Conservation (phyloP, 2,797 vertebrate species). For the Nyctalus aviator region DNA sequence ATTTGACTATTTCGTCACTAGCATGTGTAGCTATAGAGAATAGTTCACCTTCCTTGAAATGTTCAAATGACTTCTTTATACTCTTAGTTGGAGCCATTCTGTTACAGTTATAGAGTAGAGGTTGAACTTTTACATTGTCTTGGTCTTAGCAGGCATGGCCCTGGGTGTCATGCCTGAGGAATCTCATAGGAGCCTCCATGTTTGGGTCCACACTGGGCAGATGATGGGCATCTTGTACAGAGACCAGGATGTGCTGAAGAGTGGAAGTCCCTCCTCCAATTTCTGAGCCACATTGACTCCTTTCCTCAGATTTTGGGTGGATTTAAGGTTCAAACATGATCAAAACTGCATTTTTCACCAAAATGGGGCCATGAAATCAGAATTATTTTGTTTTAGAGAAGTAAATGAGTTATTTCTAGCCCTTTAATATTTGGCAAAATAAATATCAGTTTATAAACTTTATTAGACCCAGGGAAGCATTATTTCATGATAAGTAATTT, state of each 20-base stretch:
- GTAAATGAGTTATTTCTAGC: neutral
- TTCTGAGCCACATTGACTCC: neutral
- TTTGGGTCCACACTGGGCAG: fast-evolving
- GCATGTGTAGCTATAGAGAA: neutral
- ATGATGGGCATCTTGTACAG: neutral
- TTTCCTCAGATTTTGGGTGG: neutral
- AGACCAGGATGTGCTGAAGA: too few species aligned
- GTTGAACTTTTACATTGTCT: neutral
- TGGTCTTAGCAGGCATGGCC: neutral
- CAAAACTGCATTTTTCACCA: neutral
- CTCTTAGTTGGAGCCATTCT: neutral
- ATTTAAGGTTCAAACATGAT: neutral
- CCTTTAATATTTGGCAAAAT: too few species aligned
- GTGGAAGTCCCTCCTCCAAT: neutral
- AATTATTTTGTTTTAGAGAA: neutral
- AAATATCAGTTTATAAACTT: too few species aligned
- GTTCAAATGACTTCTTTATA: neutral
- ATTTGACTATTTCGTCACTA: neutral
- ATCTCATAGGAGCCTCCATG: neutral
- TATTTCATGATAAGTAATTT: neutral
- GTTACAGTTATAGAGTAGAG: neutral
- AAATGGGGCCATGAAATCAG: neutral
- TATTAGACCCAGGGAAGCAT: neutral
- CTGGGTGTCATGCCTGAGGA: neutral
- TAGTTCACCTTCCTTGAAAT: neutral